These are phyloP conservation scores for Lamellibrachia luymesi DNA, from an alignment of 1,140 invertebrate genomes.

Conservation along the genomic window DNA sequence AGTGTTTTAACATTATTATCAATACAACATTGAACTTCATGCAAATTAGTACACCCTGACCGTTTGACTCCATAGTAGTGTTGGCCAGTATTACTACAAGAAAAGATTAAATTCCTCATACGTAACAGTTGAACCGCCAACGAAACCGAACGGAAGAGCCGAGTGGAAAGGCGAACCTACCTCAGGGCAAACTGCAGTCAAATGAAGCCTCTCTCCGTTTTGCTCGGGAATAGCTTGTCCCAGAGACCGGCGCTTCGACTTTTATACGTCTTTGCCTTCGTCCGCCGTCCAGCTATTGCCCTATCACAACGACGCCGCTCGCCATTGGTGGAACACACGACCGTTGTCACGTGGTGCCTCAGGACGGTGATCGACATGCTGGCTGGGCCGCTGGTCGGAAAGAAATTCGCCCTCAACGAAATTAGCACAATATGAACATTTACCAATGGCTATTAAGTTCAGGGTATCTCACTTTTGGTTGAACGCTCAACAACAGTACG, in stretches of 20 bases:
- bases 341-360: neutral
- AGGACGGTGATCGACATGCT: neutral
- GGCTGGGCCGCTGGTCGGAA: neutral
- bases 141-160: neutral
- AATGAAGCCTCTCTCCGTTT: neutral
- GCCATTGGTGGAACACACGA: too few relatives aligned
- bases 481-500: neutral
- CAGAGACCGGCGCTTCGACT: neutral
- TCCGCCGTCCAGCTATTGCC: too few relatives aligned
- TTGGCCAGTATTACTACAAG: too few relatives aligned
- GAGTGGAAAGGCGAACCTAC: neutral
- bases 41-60: neutral
- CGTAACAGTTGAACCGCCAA: neutral
- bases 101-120: too few relatives aligned
- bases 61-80: too few relatives aligned
- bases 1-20: neutral
- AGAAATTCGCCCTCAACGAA: neutral
- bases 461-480: neutral
- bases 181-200: conserved; percentile 3
- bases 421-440: neutral
- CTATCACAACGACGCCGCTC: neutral
- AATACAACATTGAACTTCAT: neutral
- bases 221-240: neutral
- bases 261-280: neutral
- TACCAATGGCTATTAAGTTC: neutral